Evolutionary conservation across 1,140 invertebrate genomes (phyloP), one percentile per base, ranked within the genome.

Genomic region (Triops cancriformis): DNA sequence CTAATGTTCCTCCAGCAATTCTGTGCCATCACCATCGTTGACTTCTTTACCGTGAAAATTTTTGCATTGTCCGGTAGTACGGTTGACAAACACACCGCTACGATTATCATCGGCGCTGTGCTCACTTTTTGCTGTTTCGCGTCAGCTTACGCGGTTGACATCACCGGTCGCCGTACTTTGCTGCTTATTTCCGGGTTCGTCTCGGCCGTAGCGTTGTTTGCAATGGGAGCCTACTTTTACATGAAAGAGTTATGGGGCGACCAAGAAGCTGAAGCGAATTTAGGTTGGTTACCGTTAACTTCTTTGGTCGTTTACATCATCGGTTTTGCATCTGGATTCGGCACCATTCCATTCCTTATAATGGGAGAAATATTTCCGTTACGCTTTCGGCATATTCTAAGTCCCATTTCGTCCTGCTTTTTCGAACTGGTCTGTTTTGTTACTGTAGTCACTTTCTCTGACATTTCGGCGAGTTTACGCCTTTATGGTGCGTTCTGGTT

Each of bases 331-430:
- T 82, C 94, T 26, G 92, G 93, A 37, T 90, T 90, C 79, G 92
- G 92, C 1, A 92, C 92, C 0, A 90, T 94, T 31, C 91, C 92
- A 0, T 93, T 92, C 90, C 88, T 93, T 85, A 90, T 93, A 88
- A 89, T 92, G 82, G 43, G 74, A 7, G 74, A 75, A n/a, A n/a
- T n/a, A n/a, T n/a, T n/a, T n/a, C n/a, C n/a, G n/a, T n/a, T n/a
- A n/a, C n/a, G n/a, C n/a, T 41, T 75, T 41, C 26, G 74, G 14
- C 23, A 27, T 37, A 4, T 75, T 18, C 37, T 75, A 31, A 31
- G 74, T 41, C n/a, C 74, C 10, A 11, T 27, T 75, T 75, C n/a
- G n/a, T n/a, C n/a, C n/a, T n/a, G n/a, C n/a, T n/a, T n/a, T n/a
- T n/a, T n/a, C n/a, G n/a, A n/a, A n/a, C n/a, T n/a, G n/a, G n/a